Evolutionary conservation across 2,888 invertebrate genomes (phyloP).

Genomic region (Brenthis ino): DNA sequence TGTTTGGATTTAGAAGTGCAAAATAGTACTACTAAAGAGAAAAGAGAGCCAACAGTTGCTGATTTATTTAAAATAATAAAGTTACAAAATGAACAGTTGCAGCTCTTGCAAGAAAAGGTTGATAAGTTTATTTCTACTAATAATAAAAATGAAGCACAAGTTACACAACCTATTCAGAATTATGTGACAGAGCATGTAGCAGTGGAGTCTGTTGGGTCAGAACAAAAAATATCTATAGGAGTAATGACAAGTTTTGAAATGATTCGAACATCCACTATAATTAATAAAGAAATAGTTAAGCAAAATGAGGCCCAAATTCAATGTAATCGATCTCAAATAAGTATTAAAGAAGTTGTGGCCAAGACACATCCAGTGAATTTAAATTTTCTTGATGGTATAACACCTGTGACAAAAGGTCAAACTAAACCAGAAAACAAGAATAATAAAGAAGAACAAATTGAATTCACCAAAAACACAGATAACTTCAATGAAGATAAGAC

Average conservation of each 20-base stretch:
- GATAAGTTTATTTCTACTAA: slow-evolving; percentile 74
- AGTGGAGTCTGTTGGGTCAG: slow-evolving; percentile 60
- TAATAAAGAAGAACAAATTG: slow-evolving; percentile 20
- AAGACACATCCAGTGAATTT: slow-evolving; percentile 58
- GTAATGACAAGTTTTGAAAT: slow-evolving; percentile 89
- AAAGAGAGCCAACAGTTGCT: slow-evolving; percentile 78
- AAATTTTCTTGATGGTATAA: slow-evolving; percentile 75
- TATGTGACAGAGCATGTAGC: slow-evolving; percentile 59
- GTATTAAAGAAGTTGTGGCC: slow-evolving; percentile 66
- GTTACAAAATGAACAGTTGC: slow-evolving; percentile 85
- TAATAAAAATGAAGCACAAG: slow-evolving; percentile 47
- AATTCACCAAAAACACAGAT: slow-evolving; percentile 39
- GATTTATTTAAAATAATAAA: slow-evolving; percentile 85
- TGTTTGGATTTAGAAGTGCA: slow-evolving; percentile 61
- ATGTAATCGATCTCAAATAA: slow-evolving; percentile 71
- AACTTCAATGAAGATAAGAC: slow-evolving; percentile 65
- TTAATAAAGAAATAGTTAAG: slow-evolving; percentile 68
- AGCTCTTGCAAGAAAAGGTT: slow-evolving; percentile 84
- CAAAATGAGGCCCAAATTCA: slow-evolving; percentile 70
- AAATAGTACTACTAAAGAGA: slow-evolving; percentile 60
- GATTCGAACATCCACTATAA: slow-evolving; percentile 72
- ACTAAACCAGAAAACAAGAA: slow-evolving; percentile 41
- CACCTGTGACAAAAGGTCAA: slow-evolving; percentile 44
- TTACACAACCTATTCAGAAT: slow-evolving; percentile 49
- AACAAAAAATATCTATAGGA: slow-evolving; percentile 85